Evolutionary conservation across 1,140 invertebrate genomes (phyloP), one percentile per base, ranked within the genome.

Genomic region (Pseudoatta argentina): DNA sequence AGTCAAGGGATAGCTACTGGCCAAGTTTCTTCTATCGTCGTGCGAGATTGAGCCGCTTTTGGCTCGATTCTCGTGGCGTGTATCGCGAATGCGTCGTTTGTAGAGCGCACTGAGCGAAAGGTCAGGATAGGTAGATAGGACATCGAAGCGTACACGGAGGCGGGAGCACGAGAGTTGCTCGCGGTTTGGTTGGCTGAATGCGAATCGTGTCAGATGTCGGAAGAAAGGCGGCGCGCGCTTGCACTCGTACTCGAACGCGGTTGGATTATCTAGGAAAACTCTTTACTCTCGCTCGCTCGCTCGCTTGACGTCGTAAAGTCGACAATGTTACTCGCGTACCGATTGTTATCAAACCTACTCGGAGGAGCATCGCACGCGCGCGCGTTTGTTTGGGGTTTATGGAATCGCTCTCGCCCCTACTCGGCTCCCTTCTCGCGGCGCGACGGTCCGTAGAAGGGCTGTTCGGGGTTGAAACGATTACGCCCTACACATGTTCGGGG

Each of bases 401-500:
- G 82, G 75, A 86, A 89, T 87, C 67, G 87, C 77, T 66, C 39
- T 44, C 39, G 2, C 64, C 61, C 86, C 10, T 16, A 10, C 71
- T 72, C 64, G 75, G 75, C 44, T 73, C 59, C 69, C 10, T 21
- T 67, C 59, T 53, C 59, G 63, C 61, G 82, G 51, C 48, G 51
- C 61, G 83, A 64, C 57, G 53, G 75, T 34, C 30, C 57, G 48
- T 21, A 78, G 67, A 86, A 86, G 55, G 63, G 86, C 27, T 24
- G 12, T 14, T 51, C 51, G 63, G 78, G 88, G 87, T 88, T 86
- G 89, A 88, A 89, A 86, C 90, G 91, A 91, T 91, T 88, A 89
- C 81, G 61, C 87, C 85, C 67, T 91, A 92, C 88, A 92, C 85
- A 78, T 92, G 86, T 92, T 77, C 81, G 86, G 55, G 89, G 91